Base-by-base conservation (phyloP, 2,888 invertebrate species). In the Tetragonisca angustula region DNA sequence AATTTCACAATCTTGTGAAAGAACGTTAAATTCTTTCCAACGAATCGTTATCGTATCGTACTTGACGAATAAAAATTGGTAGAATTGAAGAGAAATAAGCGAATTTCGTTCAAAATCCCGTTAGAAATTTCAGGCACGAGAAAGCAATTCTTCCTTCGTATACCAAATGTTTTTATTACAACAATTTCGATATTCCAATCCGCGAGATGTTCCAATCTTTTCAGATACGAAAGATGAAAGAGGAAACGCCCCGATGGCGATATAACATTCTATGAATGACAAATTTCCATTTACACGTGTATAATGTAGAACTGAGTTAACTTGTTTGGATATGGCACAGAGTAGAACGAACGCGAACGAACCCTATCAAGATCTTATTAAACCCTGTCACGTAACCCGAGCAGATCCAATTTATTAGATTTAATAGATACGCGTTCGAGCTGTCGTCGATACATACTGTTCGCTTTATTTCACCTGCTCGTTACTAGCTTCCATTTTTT, bases 381-480 rank as follows among this genome's bases (percentile, higher is more conserved):
- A 61, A 61, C 21, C 59, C 72, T 49, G 59, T 72, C 61, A 21
- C 27, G 72, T 49, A 72, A 61, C 27, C n/a, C 3, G 27, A 21
- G 49, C 27, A 13, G 43, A 72, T 72, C 59, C 61, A 72, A 24
- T 72, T 72, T 72, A 61, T 72, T n/a, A 61, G 49, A 61, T 21
- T 61, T 24, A 15, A 61, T 61, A 27, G 43, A 59, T 59, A 24
- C 17, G n/a, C 32, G 36, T 54, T 19, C 19, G 24, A 43, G 21
- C 5, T 19, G 24, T 27, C 19, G 19, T 11, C 27, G 50, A 24
- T 32, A 65, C 17, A 5, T 13, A 17, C 5, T 52, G 15, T 59
- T 56, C 21, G 9, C 36, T 15, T 15, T 24, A 24, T n/a, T 59
- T n/a, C 24, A 24, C 15, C 3, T 3, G 24, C 17, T 24, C 15